phyloP scores from a whole-genome alignment of 2,888 invertebrate genomes.

The Andrena bicolor region DNA sequence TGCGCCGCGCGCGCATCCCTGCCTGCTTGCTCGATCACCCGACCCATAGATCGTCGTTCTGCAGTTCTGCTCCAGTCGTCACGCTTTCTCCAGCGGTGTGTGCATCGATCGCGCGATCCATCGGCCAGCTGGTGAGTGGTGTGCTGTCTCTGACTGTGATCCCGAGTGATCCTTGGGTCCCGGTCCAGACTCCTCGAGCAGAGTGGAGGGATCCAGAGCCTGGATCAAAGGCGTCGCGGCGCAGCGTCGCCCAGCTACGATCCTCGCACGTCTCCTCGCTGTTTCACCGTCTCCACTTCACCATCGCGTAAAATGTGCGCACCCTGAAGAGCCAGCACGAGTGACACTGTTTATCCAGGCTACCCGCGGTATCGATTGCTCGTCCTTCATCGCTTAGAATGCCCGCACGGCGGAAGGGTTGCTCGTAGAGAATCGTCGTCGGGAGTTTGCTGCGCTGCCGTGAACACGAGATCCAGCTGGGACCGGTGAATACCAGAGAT shows the following conservation, averaged over 20 bases:
- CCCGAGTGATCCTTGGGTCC: too few relatives aligned
- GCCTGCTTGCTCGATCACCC: constrained; percentile 28
- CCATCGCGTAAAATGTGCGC: constrained; percentile 23
- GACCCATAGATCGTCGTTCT: constrained; percentile 15
- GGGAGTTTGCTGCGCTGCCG: not conserved
- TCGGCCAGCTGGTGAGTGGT: not conserved
- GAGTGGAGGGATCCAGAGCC: not conserved
- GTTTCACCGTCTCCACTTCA: not conserved
- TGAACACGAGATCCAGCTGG: constrained; percentile 1
- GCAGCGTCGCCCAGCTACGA: not conserved
- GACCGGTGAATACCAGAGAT: not conserved
- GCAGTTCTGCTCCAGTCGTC: not conserved
- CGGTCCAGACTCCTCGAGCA: not conserved
- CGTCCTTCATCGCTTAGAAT: constrained; percentile 11
- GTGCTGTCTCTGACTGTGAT: too few relatives aligned
- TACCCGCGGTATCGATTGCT: constrained; percentile 12
- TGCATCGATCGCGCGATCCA: constrained; percentile 20
- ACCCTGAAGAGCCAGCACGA: constrained; percentile 3
- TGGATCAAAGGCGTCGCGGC: not conserved
- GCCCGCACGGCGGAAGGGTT: not conserved
- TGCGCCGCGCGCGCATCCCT: constrained; percentile 70
- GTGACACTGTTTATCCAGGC: constrained; percentile 3
- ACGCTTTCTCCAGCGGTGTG: not conserved
- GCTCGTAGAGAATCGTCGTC: not conserved
- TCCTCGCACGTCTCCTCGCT: not conserved